phyloP scores from a whole-genome alignment of 2,797 vertebrate species.

The Chrysolophus pictus region DNA sequence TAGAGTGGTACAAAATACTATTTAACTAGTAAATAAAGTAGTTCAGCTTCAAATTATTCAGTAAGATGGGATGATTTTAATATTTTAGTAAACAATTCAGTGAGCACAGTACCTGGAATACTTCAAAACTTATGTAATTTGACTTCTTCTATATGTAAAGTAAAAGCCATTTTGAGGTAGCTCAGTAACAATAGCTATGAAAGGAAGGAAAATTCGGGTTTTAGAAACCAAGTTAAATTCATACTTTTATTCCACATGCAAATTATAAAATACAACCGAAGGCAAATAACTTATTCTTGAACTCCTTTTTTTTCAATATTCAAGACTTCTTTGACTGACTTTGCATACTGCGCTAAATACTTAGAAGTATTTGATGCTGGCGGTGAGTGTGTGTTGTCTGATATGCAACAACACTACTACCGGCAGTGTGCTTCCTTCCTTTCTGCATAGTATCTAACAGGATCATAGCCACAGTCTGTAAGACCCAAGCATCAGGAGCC shows the following conservation, averaged over 20 bases:
- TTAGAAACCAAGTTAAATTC: not conserved
- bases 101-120: conserved; percentile 25
- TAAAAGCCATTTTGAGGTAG: not conserved
- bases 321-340: not conserved
- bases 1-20: conserved; percentile 8
- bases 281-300: not conserved
- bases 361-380: not conserved
- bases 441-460: not conserved
- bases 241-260: not conserved
- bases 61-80: conserved; percentile 31
- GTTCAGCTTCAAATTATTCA: conserved; percentile 17
- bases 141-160: not conserved
- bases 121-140: not conserved
- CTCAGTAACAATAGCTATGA: not conserved
- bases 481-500: not conserved
- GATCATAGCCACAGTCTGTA: not conserved
- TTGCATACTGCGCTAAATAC: not conserved
- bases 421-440: not conserved
- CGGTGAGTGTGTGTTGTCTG: not conserved
- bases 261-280: not conserved
- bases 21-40: conserved; percentile 43
- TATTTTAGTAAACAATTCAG: conserved; percentile 17
- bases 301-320: not conserved
- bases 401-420: not conserved
- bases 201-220: not conserved